Evolutionary conservation across 2,113 vertebrate species (phyloP), one percentile per base, ranked within the genome.

Genomic region (Arizona elegans): DNA sequence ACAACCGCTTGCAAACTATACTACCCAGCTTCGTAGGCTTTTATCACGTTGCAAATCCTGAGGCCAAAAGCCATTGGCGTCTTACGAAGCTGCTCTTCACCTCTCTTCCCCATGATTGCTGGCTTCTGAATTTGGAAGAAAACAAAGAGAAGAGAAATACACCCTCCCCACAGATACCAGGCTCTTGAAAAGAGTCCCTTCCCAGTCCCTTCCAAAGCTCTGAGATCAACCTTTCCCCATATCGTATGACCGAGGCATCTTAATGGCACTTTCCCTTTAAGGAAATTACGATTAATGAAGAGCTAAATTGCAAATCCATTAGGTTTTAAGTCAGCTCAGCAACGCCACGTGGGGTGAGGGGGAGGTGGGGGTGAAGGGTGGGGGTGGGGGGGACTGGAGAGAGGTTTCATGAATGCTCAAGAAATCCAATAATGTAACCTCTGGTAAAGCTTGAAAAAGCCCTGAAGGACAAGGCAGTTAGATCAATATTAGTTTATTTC

Each of bases 401-500:
- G 85, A 86, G 56, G 26, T 96, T 96, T 95, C 94, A 96, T 38
- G 94, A 96, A 96, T 93, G 88, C 93, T 96, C 91, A 94, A 97
- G 97, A 98, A 97, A 98, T 97, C 96, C 97, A 97, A 98, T 98
- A 98, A 95, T 43, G 91, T 97, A 98, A 98, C 97, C 97, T 98
- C 97, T 98, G 97, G 96, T 96, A 97, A 97, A 97, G 94, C 92
- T 95, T 97, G 96, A 96, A 96, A 81, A 96, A 97, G 92, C 97
- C 97, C 96, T 97, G 97, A 98, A 98, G 97, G 97, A 97, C 98
- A 97, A 97, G 95, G 95, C 96, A 96, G 91, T 96, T 94, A 95
- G 97, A 98, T 98, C 97, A 98, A 98, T 98, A 98, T 96, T 96
- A 97, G 96, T 97, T 98, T 97, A 98, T 98, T 98, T 97, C 96